phyloP scores from a whole-genome alignment of 2,888 invertebrate species.

The Protula sp. region DNA sequence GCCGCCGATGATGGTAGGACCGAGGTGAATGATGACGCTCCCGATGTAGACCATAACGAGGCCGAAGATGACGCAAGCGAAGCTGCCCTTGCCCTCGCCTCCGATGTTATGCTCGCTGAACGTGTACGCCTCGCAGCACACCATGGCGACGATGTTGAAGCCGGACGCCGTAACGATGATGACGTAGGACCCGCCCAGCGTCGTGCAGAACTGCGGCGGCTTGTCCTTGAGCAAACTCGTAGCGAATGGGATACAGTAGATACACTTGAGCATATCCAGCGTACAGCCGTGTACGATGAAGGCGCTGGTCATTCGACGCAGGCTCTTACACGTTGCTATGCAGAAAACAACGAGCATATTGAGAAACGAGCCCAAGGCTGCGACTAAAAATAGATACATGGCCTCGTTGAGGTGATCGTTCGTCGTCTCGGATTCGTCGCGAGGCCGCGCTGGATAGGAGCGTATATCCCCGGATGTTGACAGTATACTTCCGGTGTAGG shows the following conservation, averaged over 20 bases:
- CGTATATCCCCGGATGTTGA: too few relatives aligned
- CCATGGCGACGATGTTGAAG: constrained; percentile 54
- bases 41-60: constrained; percentile 50
- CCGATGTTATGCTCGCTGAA: constrained; percentile 45
- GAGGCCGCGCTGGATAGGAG: too few relatives aligned
- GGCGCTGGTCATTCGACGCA: constrained; percentile 49
- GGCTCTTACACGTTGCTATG: constrained; percentile 35
- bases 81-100: constrained; percentile 42
- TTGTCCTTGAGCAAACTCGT: constrained; percentile 40
- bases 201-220: constrained; percentile 41
- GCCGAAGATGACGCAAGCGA: constrained; percentile 51
- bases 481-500: too few relatives aligned
- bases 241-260: constrained; percentile 51
- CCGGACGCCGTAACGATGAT: constrained; percentile 50
- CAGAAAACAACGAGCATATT: constrained; percentile 43
- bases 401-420: constrained; percentile 38
- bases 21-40: constrained; percentile 51
- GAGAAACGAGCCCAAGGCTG: constrained; percentile 41
- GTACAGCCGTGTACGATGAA: constrained; percentile 51
- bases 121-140: constrained; percentile 52
- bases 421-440: too few relatives aligned
- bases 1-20: constrained; percentile 53
- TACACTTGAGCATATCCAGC: constrained; percentile 46
- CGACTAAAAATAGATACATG: constrained; percentile 46
- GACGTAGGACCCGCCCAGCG: constrained; percentile 49